Percentiles rank a stretch among this genome's conserved stretches.
Evolutionary conservation across 1,140 invertebrate species (phyloP).

Genomic region (Trachymyrmex septentrionalis): DNA sequence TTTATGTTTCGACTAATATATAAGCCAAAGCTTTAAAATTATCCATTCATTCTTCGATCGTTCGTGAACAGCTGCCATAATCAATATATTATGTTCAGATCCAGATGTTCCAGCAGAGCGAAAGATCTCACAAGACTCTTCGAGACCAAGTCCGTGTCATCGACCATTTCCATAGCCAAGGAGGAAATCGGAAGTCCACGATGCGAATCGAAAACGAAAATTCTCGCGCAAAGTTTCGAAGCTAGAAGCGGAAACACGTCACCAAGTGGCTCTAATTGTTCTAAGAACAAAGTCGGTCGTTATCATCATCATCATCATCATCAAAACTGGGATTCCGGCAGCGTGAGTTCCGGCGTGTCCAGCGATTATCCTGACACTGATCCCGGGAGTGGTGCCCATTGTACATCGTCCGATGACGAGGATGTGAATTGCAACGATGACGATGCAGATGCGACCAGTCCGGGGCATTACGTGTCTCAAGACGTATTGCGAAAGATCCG

Average conservation of each 20-base stretch:
- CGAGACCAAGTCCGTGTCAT: constrained; percentile 78
- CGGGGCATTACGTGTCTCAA: constrained; percentile 90
- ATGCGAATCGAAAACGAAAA: constrained; percentile 83
- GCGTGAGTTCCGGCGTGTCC: constrained; percentile 87
- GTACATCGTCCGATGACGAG: constrained; percentile 84
- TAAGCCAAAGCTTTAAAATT: neutral
- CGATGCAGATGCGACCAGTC: constrained; percentile 75
- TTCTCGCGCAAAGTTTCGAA: constrained; percentile 83
- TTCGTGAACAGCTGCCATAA: constrained; percentile 12
- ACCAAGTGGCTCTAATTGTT: constrained; percentile 79
- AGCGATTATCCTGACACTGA: constrained; percentile 87
- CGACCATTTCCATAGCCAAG: constrained; percentile 67
- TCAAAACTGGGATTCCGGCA: constrained; percentile 86
- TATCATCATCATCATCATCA: constrained; percentile 71
- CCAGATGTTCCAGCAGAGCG: constrained; percentile 83
- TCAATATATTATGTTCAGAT: constrained; percentile 72
- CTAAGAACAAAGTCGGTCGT: constrained; percentile 74
- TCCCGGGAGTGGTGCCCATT: constrained; percentile 82
- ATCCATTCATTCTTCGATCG: neutral
- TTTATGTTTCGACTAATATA: neutral
- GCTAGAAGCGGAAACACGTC: constrained; percentile 82
- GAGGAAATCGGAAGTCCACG: constrained; percentile 73
- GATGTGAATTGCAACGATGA: constrained; percentile 79
- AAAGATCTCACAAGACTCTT: constrained; percentile 84
- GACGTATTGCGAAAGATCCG: constrained; percentile 95